Base-by-base conservation (phyloP, 1,140 invertebrate genomes). In the Whitmania pigra region DNA sequence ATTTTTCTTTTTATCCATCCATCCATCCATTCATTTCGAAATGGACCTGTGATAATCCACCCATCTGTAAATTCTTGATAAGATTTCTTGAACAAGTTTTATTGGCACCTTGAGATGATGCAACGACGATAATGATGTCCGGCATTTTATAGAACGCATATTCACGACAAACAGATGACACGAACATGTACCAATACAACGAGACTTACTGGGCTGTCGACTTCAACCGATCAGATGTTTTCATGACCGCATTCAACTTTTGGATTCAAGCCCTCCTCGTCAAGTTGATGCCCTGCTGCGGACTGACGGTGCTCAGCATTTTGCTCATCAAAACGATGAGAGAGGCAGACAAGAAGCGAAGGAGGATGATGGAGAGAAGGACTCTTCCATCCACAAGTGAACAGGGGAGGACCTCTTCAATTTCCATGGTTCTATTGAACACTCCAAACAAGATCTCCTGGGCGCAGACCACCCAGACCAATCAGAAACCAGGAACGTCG, bases 181-280 rank as follows among this genome's bases (percentile, higher is more conserved):
- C 57, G 29, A 22, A 63, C 57, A 0, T 22, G 11, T 13, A 63
- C 22, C 13, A 63, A 13, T 31, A 63, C 29, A 22, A 63, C 57
- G 22, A 63, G 57, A 63, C 22, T 13, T 63, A 63, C 22, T 80
- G 78, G 76, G 77, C 68, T 76, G 86, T 91, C 1, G 86, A 86
- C 71, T 79, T 86, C 29, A 85, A 85, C 43, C 82, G 84, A 53
- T 83, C 85, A 75, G 82, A 86, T 68, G 82, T 84, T 27, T 81
- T 85, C 25, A 77, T 90, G 4, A 84, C 85, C 54, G 84, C 86
- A 20, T 79, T 89, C 20, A 91, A 92, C 78, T 93, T 94, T 79
- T 94, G 91, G 91, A 85, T 91, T 36, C 89, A 92, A 78, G 89
- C 88, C 3, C 88, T 93, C 7, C 83, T 93, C n/a, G 88, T 93